These are phyloP conservation scores for Pemphredon lugubris DNA, from an alignment of 2,888 invertebrate genomes.

Conservation along the genomic window DNA sequence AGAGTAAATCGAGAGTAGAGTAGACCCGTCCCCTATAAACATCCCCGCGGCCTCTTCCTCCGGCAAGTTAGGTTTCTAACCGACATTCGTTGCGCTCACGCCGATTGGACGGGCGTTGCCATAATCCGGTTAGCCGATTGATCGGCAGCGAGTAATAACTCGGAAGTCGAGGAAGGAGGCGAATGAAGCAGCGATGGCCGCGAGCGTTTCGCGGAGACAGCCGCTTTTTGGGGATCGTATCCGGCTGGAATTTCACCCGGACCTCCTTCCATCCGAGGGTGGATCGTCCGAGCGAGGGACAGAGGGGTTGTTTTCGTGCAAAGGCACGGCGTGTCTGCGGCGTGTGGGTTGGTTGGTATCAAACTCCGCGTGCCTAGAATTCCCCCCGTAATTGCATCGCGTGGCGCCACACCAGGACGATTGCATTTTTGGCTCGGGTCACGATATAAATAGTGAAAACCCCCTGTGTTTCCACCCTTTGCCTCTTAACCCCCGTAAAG, in stretches of 20 bases:
- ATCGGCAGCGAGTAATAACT: slow-evolving; percentile 67
- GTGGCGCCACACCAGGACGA: slow-evolving; percentile 71
- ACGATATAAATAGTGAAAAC: slow-evolving; percentile 68
- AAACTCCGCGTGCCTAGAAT: slow-evolving; percentile 77
- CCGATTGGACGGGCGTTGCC: slow-evolving; percentile 68
- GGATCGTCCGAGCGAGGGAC: slow-evolving; percentile 34
- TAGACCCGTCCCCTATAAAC: neutral
- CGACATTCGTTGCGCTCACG: slow-evolving; percentile 23
- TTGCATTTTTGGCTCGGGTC: slow-evolving; percentile 71
- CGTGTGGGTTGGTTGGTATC: slow-evolving; percentile 65
- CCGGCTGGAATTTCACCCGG: slow-evolving; percentile 69
- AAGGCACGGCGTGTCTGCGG: slow-evolving; percentile 62
- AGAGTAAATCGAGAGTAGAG: too few species aligned
- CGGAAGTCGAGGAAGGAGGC: slow-evolving; percentile 18
- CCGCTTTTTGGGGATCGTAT: slow-evolving; percentile 59
- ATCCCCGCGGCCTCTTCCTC: neutral
- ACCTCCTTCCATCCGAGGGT: slow-evolving; percentile 49
- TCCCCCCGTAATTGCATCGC: slow-evolving; percentile 78
- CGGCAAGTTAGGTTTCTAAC: slow-evolving; percentile 18
- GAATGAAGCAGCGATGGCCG: slow-evolving; percentile 27
- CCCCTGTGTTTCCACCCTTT: slow-evolving; percentile 25
- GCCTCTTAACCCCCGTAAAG: neutral
- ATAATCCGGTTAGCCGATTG: slow-evolving; percentile 74
- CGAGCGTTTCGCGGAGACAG: slow-evolving; percentile 48
- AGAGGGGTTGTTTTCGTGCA: slow-evolving; percentile 69